Evolutionary conservation across 2,888 invertebrate species (phyloP), one percentile per base, ranked within the genome.

Genomic region (Euphydryas editha): DNA sequence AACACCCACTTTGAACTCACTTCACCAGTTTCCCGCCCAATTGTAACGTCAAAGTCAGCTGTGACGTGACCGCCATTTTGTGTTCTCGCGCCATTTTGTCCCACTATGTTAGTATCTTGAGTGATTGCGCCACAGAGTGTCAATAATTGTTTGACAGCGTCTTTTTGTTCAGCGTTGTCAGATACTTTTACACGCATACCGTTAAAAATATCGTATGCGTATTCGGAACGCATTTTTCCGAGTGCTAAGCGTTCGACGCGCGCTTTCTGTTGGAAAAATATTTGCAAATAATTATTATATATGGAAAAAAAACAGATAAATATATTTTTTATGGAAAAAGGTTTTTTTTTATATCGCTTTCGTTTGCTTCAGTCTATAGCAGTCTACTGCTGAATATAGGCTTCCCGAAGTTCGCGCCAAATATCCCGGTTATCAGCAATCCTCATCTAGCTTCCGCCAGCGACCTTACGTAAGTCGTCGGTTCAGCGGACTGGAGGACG

Each of bases 1-100:
- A 90, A 91, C 36, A 92, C 88, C 92, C 91, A 92, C 49, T 85
- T 88, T 0, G 87, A 86, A 42, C 75, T 75, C 1, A 90, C 79
- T 68, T 87, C 78, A 0, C 84, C 85, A 0, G 71, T 73, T 0
- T 65, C 72, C 0, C 67, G 68, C 0, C 90, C 91, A 1, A 91
- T 70, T 0, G 78, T 79, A 1, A 90, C 69, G 68, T 88, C 87
- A 63, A 77, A 64, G 54, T 66, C 71, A 59, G 65, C 62, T 70
- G 62, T 39, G 21, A 15, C 75, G 42, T 64, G 51, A 21, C 67
- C 72, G 73, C 71, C 77, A 73, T 76, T 71, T 71, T 71, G 69
- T 0, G 7, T 51, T 13, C 58, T 61, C 18, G 62, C 63, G 66
- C 72, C 69, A 71, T 75, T 71, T 72, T 73, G 75, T 0, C 30